Base-by-base conservation (phyloP, 2,113 vertebrate genomes). In the Stigmatopora nigra region DNA sequence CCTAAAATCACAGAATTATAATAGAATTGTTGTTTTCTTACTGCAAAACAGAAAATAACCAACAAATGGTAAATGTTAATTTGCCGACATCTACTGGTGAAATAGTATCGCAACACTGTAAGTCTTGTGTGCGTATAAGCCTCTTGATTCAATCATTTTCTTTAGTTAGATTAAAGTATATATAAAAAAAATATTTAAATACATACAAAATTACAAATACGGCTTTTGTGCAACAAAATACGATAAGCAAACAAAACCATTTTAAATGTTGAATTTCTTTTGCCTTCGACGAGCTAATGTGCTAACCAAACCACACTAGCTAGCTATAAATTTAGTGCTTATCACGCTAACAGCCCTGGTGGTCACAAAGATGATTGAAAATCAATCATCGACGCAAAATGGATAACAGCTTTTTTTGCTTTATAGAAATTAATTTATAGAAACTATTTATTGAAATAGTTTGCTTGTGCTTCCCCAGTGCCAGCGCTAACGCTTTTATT, bases 401-500 rank as follows among this genome's bases (percentile, higher is more conserved):
- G 53, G 22, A 31, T 0, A 13, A 12, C 53, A 31, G 13, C 53
- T 16, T 61, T 22, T 45, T 22, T 45, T 6, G 13, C 41, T 45
- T 19, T 5, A 45, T 46, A 61, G 59, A 38, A 15, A 14, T 61
- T 7, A 9, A 41, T 19, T 45, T 19, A 45, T 46, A 61, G 59
- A 38, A 15, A 14, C 45, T 7, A 9, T 38, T 19, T 45, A n/a
- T 19, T 41, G 38, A 41, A 41, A 7, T 22, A 14, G 41, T 61
- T 56, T 56, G 53, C 53, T 55, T 25, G 52, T 53, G 19, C 11
- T 20, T 25, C 20, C 52, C 17, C 20, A 2, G 22, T 20, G 55
- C 57, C 53, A 17, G 61, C 17, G 52, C 64, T 88, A 86, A 89
- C 36, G 36, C 63, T 78, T 16, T 52, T 80, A 63, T 88, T 82